Percentiles rank a stretch among this genome's conserved stretches.
phyloP scores from a whole-genome alignment of 2,113 vertebrate genomes.

The Corvus moneduloides region DNA sequence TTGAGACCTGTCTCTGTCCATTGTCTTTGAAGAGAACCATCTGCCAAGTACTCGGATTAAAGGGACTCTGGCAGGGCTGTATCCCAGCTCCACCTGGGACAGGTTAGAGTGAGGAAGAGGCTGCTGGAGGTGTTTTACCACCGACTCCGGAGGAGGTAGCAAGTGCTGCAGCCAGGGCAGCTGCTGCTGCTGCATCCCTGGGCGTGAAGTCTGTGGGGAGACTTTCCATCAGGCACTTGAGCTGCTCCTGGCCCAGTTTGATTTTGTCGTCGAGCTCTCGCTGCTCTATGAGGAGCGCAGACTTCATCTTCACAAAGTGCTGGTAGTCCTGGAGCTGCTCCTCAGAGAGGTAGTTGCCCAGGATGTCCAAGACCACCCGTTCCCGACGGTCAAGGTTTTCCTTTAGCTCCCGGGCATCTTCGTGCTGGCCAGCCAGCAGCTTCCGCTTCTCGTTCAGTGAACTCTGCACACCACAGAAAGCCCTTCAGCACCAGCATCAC shows the following conservation, averaged over 20 bases:
- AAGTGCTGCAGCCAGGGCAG: constrained; percentile 63
- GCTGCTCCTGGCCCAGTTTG: constrained; percentile 87
- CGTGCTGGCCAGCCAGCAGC: constrained; percentile 87
- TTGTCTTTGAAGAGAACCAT: neutral
- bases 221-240: constrained; percentile 82
- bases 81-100: neutral
- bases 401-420: constrained; percentile 94
- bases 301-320: constrained; percentile 87
- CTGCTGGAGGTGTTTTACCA: constrained; percentile 11
- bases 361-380: constrained; percentile 83
- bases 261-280: constrained; percentile 91
- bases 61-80: neutral
- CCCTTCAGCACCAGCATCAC: neutral
- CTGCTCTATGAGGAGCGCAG: constrained; percentile 88
- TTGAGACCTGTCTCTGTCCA: neutral
- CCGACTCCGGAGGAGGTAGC: constrained; percentile 67
- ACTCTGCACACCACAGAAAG: constrained; percentile 69
- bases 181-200: constrained; percentile 25
- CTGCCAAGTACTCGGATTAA: constrained; percentile 5
- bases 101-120: constrained; percentile 68
- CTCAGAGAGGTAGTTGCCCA: constrained; percentile 80
- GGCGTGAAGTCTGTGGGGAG: constrained; percentile 70
- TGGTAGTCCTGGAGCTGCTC: constrained; percentile 87
- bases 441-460: constrained; percentile 85
- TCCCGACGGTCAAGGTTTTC: constrained; percentile 94